A percentile compares a stretch with the other conserved stretches of the same genome.
Conservation (phyloP, 2,888 invertebrate species). For the Lucinisca nassula region DNA sequence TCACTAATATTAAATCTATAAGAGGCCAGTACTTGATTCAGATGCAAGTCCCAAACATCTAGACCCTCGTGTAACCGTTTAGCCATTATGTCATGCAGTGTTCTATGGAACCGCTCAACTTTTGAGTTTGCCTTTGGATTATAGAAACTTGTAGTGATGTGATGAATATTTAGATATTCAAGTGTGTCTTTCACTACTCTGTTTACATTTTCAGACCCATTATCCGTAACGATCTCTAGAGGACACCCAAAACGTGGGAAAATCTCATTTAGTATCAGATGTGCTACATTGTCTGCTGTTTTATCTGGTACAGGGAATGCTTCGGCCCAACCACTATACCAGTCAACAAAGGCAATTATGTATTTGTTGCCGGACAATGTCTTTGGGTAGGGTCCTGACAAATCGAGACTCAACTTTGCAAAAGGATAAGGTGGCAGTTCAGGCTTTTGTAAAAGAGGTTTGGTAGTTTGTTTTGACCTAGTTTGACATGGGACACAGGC, state of each 20-base stretch:
- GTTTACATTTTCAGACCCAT: slow-evolving; percentile 43
- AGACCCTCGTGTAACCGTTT: slow-evolving; percentile 24
- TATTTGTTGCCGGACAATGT: slow-evolving; percentile 46
- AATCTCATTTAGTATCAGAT: slow-evolving; percentile 44
- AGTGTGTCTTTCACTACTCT: slow-evolving; percentile 32
- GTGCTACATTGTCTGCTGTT: slow-evolving; percentile 27
- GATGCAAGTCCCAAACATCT: slow-evolving; percentile 51
- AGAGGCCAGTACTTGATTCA: slow-evolving; percentile 59
- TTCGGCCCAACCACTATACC: slow-evolving; percentile 37
- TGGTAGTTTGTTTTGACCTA: slow-evolving; percentile 24
- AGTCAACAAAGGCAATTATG: slow-evolving; percentile 44
- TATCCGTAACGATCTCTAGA: slow-evolving; percentile 47
- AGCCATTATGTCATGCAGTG: slow-evolving; percentile 28
- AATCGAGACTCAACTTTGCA: slow-evolving; percentile 24
- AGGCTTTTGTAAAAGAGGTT: slow-evolving; percentile 54
- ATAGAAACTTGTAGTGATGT: slow-evolving; percentile 39
- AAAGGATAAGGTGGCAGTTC: slow-evolving; percentile 56
- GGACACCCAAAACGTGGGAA: slow-evolving; percentile 43
- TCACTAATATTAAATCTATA: slow-evolving; percentile 55
- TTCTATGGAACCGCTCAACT: slow-evolving; percentile 50
- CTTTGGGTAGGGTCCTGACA: slow-evolving; percentile 39
- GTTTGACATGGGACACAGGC: slow-evolving; percentile 38
- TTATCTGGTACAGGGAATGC: slow-evolving; percentile 48
- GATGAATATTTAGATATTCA: slow-evolving; percentile 32
- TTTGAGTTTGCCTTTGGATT: slow-evolving; percentile 17